These are phyloP conservation scores for Craniophora ligustri DNA, from an alignment of 2,888 invertebrate species.

Conservation along the genomic window DNA sequence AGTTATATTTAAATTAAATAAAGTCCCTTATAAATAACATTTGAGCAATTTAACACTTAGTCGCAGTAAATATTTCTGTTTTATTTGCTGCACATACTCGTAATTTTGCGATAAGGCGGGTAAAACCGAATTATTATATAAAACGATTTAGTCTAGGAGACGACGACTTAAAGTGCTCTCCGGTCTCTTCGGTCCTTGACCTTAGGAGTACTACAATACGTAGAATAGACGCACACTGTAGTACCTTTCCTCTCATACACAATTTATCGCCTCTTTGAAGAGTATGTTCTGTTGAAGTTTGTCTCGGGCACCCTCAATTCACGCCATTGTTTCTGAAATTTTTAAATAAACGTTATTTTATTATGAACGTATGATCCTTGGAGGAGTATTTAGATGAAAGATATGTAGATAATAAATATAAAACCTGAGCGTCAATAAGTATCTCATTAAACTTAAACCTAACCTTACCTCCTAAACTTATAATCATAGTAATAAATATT, in stretches of 20 bases:
- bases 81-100: conserved; percentile 12
- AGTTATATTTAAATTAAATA: conserved; percentile 23
- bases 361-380: not conserved
- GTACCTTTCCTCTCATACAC: conserved; percentile 13
- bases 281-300: conserved; percentile 57
- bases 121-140: not conserved
- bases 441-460: too few relatives aligned
- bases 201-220: conserved; percentile 13
- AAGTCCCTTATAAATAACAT: conserved; percentile 35
- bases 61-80: conserved; percentile 1
- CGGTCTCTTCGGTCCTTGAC: conserved; percentile 19
- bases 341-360: not conserved
- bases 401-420: too few relatives aligned
- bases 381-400: too few relatives aligned
- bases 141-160: conserved; percentile 1
- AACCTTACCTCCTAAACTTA: too few relatives aligned
- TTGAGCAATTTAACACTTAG: conserved; percentile 38
- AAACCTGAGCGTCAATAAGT: too few relatives aligned
- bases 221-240: conserved; percentile 24
- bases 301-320: conserved; percentile 82
- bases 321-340: conserved; percentile 82
- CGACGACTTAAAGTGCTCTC: conserved; percentile 13
- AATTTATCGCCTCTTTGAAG: conserved; percentile 48
- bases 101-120: conserved; percentile 12
- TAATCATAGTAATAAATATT: too few relatives aligned